Evolutionary conservation across 2,888 invertebrate species (phyloP), one percentile per base, ranked within the genome.

Genomic region (Eupeodes latifasciatus): DNA sequence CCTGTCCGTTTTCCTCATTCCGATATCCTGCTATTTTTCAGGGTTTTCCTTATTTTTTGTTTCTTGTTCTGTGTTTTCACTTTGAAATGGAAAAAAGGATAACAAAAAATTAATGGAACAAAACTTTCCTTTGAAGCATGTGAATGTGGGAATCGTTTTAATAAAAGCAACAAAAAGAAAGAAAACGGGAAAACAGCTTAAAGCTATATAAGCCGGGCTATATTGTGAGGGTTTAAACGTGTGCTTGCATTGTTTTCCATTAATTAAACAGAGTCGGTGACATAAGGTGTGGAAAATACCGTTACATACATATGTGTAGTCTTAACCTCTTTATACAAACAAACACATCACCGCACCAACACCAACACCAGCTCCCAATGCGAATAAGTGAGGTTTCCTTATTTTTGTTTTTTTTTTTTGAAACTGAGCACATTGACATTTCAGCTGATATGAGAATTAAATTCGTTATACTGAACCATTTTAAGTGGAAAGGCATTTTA

Each of bases 211-310:
- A 55, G 53, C 11, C 19, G 4, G 55, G 19, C 9, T 40, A 40
- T 19, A 40, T 67, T 40, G 69, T 6, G 34, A 71, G 53, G 40
- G 55, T 16, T 36, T 55, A 55, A 44, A 53, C 9, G 69, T 55
- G 53, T 71, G 55, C 44, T 71, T 55, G 53, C 40, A 71, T 40
- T 71, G 69, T 75, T 66, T 80, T 51, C 57, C 71, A 77, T 80
- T 80, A 66, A 75, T 75, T 74, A 81, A 81, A 81, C 74, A 57
- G 66, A 40, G 69, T 71, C 14, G 69, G 53, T 59, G 81, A 67
- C 81, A 81, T 74, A 74, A 40, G 40, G 62, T 66, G 57, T 53
- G 57, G 11, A 74, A 40, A 59, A 57, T 59, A 59, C 40, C 40
- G 55, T 71, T 16, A 40, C 55, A 16, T 16, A 40, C 55, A 16